Percentiles rank a stretch among this genome's conserved stretches.
Conservation (phyloP, 2,797 vertebrate species). For the Mormyrus proboscirostris region DNA sequence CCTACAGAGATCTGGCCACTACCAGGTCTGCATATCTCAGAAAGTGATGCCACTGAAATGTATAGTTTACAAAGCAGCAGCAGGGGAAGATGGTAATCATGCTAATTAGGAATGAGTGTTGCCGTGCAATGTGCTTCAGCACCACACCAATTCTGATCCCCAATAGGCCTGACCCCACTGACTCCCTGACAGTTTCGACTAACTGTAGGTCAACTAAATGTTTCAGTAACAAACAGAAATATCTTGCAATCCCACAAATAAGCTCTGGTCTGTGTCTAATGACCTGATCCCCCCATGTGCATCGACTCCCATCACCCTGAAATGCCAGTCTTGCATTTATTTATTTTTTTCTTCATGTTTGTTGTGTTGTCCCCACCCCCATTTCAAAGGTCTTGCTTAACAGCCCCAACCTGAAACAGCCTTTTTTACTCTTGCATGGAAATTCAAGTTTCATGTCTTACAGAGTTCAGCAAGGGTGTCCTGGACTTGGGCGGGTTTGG, state of each 20-base stretch:
- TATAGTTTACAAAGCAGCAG: not conserved
- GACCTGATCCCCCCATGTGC: not conserved
- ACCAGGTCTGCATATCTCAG: not conserved
- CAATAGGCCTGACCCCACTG: not conserved
- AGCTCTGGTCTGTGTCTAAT: not conserved
- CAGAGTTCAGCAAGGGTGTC: not conserved
- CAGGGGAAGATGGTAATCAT: not conserved
- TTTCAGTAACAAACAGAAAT: not conserved
- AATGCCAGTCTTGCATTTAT: not conserved
- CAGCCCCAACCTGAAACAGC: not conserved
- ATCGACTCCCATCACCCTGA: not conserved
- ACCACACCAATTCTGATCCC: not conserved
- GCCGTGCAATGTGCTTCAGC: not conserved
- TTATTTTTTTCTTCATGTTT: not conserved
- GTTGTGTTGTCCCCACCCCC: not conserved
- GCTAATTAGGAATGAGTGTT: not conserved
- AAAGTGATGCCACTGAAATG: not conserved
- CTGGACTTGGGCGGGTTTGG: too few relatives aligned
- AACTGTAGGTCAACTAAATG: not conserved
- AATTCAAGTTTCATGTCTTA: not conserved
- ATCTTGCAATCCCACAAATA: not conserved
- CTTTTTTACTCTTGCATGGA: not conserved
- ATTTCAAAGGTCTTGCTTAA: not conserved
- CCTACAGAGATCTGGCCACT: not conserved
- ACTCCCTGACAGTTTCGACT: not conserved